These are phyloP conservation scores for Illadopsis cleaveri DNA, from an alignment of 2,113 vertebrate species.

Conservation along the genomic window DNA sequence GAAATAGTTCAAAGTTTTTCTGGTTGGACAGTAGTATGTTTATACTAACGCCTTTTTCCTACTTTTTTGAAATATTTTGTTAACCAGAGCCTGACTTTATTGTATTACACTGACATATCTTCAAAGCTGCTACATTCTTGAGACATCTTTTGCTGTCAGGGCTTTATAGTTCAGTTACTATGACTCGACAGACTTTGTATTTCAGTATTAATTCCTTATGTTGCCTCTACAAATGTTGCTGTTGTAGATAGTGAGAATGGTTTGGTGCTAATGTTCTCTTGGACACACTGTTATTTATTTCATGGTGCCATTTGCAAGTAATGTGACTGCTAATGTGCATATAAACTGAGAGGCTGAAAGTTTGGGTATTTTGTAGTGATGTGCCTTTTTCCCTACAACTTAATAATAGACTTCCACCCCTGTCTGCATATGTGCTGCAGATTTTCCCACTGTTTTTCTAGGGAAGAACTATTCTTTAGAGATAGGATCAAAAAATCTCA, in stretches of 20 bases:
- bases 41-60: neutral
- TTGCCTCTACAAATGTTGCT: neutral
- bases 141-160: neutral
- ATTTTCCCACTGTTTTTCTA: neutral
- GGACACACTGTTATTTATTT: neutral
- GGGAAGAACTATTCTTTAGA: neutral
- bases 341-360: neutral
- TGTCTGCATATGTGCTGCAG: neutral
- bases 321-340: fast-evolving
- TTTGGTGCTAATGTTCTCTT: neutral
- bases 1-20: neutral
- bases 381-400: neutral
- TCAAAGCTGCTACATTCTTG: neutral
- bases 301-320: neutral
- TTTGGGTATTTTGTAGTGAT: neutral
- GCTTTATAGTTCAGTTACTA: neutral
- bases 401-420: neutral
- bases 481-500: neutral
- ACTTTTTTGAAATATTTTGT: neutral
- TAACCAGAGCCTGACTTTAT: neutral
- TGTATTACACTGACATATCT: neutral
- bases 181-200: neutral
- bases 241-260: neutral
- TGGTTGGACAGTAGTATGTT: neutral
- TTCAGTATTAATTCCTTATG: neutral